Base-by-base conservation (phyloP, 2,113 vertebrate species). In the Gila orcuttii region DNA sequence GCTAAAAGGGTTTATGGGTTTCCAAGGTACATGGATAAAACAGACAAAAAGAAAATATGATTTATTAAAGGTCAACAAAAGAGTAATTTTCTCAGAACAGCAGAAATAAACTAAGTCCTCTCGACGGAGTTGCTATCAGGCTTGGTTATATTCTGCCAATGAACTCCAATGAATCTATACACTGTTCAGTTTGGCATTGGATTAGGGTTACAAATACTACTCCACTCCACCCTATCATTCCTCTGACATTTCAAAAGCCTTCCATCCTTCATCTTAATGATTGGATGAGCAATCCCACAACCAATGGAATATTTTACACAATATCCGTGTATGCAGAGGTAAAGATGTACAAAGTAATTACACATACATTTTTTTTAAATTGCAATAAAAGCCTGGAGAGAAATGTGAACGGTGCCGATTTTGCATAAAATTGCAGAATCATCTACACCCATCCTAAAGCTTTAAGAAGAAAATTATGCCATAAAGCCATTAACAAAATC, bases 101-200 rank as follows among this genome's bases (percentile, higher is more conserved):
- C 6, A 39, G 11, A 79, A 59, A 79, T 59, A 39, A 79, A 79
- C 15, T 36, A 45, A 52, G 52, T n/a, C 68, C 57, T 79, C 21
- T 36, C 39, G 79, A 55, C 33, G 25, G 42, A 69, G 21, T 79
- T 84, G 42, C 31, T 79, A 28, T 79, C 17, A 80, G 21, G 66
- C 78, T 13, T 6, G 33, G 64, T 39, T 79, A 50, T 36, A 71
- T 79, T 78, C 50, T 62, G 19, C 21, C 57, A 60, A 83, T 62
- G 74, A 62, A 84, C n/a, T 68, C 39, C 2, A 60, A 21, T 8
- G 28, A 36, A 21, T 55, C 31, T 75, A 77, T 68, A 66, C 5
- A 7, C 33, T 12, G 42, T 78, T 79, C 45, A 77, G 13, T 78
- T 45, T 78, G 60, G 19, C 45, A 17, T 59, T 17, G 17, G 33